Conservation (phyloP, 2,888 invertebrate genomes). For the Sinotaia quadrata region DNA sequence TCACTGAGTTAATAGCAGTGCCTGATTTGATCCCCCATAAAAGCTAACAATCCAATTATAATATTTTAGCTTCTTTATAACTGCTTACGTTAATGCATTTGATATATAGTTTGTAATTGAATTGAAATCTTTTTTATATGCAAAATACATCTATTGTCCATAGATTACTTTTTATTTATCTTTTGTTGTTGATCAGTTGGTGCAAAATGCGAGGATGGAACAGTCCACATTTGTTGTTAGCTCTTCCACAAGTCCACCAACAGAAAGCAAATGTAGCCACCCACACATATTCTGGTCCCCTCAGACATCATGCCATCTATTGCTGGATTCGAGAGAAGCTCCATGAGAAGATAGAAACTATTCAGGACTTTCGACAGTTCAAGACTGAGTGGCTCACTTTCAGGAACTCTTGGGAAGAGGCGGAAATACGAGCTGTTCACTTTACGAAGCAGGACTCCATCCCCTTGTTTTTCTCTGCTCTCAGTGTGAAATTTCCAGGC, state of each 20-base stretch:
- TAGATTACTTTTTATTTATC: not conserved
- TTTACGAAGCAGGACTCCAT: conserved; percentile 72
- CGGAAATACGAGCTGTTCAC: conserved; percentile 71
- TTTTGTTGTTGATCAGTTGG: conserved; percentile 66
- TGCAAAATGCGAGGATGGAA: conserved; percentile 74
- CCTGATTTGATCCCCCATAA: too few species aligned
- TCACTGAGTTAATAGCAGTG: too few species aligned
- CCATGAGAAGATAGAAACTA: conserved; percentile 69
- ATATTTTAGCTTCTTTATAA: too few species aligned
- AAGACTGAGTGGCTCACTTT: conserved; percentile 67
- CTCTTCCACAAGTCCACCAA: conserved; percentile 73
- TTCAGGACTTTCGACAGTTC: conserved; percentile 67
- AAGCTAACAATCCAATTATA: too few species aligned
- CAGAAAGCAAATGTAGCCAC: conserved; percentile 74
- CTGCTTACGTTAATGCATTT: too few species aligned
- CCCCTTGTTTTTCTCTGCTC: conserved; percentile 75
- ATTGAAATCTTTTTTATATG: too few species aligned
- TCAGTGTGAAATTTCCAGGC: conserved; percentile 75
- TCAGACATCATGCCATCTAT: conserved; percentile 67
- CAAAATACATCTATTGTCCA: too few species aligned
- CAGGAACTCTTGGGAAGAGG: conserved; percentile 43
- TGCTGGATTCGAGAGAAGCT: conserved; percentile 74
- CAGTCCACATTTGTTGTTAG: conserved; percentile 73
- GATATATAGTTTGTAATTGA: too few species aligned
- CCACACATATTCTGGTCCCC: conserved; percentile 67